Evolutionary conservation across 1,140 invertebrate species (phyloP), one percentile per base, ranked within the genome.

Genomic region (Euborellia annulipes): DNA sequence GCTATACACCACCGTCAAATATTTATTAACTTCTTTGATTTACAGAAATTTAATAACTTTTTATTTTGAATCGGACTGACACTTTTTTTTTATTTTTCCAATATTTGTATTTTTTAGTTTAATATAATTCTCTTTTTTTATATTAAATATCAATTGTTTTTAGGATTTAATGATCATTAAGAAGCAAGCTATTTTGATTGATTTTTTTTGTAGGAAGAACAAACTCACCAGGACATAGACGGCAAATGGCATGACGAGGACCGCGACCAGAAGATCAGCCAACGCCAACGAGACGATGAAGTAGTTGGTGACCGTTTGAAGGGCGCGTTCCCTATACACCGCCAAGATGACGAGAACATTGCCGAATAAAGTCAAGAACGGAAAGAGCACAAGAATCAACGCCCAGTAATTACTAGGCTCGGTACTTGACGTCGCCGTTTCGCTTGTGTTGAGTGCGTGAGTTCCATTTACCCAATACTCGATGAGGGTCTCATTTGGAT

Each of bases 211-310:
- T n/a, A n/a, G n/a, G n/a, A n/a, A n/a, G n/a, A n/a, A n/a, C n/a
- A n/a, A n/a, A 75, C 84, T 85, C 67, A 93, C 87, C 82, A 90
- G 75, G 63, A 94, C 83, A 69, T 96, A 97, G 54, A 96, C 90
- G 46, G 89, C 93, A 62, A 95, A 94, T 11, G 94, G 93, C 94
- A 98, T 98, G 48, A 97, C 94, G 38, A 94, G 76, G 3, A 91
- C 79, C 20, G 92, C 93, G 2, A 98, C 93, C 47, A 98, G 72
- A 17, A 97, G 75, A 69, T 98, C 94, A 11, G 94, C 94, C 8
- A 97, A 76, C n/a, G 93, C 94, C 52, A 98, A 69, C 49, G 89
- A 94, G 52, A 96, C 90, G 61, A 98, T 97, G 69, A 98, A 96
- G 67, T 96, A 98, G 68, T 98, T 98, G 41, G 93, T 98, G 45